Evolutionary conservation across 1,140 invertebrate genomes (phyloP), one percentile per base, ranked within the genome.

Genomic region (Danaus melanippus): DNA sequence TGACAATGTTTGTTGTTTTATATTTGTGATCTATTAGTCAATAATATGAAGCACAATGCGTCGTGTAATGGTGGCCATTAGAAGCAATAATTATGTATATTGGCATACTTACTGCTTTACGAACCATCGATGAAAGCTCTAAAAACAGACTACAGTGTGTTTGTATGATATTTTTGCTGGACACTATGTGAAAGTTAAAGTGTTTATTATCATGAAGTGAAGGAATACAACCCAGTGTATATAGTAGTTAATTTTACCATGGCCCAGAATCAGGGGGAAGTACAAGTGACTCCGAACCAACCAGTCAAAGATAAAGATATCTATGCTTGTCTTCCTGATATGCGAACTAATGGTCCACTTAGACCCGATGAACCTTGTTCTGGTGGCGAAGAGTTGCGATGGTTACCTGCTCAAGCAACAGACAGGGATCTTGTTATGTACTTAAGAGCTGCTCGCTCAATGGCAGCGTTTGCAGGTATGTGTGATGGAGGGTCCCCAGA

Each of bases 351-450:
- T 67, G 91, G 91, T 60, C 88, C 91, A 58, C 71, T 84, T n/a
- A 88, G 90, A 78, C 90, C 93, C 55, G 93, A 95, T 90, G 74
- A 94, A 93, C 82, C 90, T 89, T 80, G 89, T 90, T 68, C 92
- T 91, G 80, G 91, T 90, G 89, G 93, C 74, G 97, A 98, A 86
- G 96, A 98, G 87, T 87, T 97, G 83, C 91, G 94, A 88, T 99
- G 97, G 97, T 89, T 95, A 77, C 96, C 97, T 56, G 93, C 94
- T 66, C 93, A 95, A 89, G 92, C 96, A 55, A 90, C 94, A 71
- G 97, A 98, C 88, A 92, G 94, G 66, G 97, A 99, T 89, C 92
- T 99, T 72, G 91, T 98, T 75, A 98, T 98, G 96, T 99, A 97
- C 88, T 91, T 99, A 71, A 90, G 97, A 75, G 97, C 97, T 65